Percentiles rank a stretch among this genome's conserved stretches.
Conservation (phyloP, 2,113 vertebrate genomes). For the Macrotis lagotis region DNA sequence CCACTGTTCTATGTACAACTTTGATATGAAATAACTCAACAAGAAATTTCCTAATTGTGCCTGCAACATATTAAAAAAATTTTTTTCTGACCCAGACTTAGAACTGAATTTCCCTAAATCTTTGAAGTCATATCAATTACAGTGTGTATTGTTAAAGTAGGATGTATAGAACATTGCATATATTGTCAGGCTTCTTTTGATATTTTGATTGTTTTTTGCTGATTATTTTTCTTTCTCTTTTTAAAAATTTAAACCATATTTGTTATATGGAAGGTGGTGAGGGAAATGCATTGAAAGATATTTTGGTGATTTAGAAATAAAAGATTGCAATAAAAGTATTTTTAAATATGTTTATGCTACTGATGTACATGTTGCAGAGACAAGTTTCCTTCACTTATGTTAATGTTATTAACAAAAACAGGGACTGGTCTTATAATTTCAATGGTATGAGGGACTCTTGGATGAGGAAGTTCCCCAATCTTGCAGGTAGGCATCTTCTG, state of each 20-base stretch:
- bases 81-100: slow-evolving; percentile 10
- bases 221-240: not conserved
- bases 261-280: not conserved
- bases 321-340: not conserved
- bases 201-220: not conserved
- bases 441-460: too few relatives aligned
- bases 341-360: not conserved
- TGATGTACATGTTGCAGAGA: too few relatives aligned
- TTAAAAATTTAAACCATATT: not conserved
- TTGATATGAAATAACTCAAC: not conserved
- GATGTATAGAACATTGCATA: not conserved
- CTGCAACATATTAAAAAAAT: not conserved
- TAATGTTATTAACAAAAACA: too few relatives aligned
- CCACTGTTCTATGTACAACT: not conserved
- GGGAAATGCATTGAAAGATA: not conserved
- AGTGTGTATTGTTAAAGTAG: not conserved
- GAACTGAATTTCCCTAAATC: slow-evolving; percentile 7
- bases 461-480: too few relatives aligned
- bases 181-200: not conserved
- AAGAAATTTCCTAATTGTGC: not conserved
- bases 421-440: too few relatives aligned
- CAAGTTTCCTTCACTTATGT: too few relatives aligned
- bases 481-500: too few relatives aligned
- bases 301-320: not conserved
- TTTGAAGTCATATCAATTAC: not conserved